Base-by-base conservation (phyloP, 2,888 invertebrate species). In the Cataglyphis livida region DNA sequence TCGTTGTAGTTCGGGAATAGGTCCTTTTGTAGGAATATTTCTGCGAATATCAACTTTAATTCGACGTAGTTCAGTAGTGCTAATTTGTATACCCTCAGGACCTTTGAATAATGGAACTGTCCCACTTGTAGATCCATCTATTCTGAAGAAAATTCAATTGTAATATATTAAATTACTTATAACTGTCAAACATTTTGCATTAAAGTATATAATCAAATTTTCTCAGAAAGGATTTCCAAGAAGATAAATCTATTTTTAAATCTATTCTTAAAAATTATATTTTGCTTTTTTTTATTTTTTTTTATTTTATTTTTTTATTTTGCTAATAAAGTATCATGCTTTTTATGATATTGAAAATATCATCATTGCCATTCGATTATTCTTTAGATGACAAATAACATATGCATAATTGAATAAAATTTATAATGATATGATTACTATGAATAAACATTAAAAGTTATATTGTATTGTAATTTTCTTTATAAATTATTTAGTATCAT, bases 21-120 rank as follows among this genome's bases (percentile, higher is more conserved):
- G 62, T 51, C 85, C 84, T 65, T 73, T 70, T 10, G 59, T 73
- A 21, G 86, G 64, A 76, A 92, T 87, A 21, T 90, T 89, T 70
- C 91, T 85, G 21, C 87, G 87, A 82, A 92, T 92, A 79, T 90
- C 86, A 82, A 92, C 87, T 87, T 92, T 90, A 21, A 92, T 92
- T 48, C 83, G 87, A 35, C 86, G 87, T 12, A 92, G 59, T 44
- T 92, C 92, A 9, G 59, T 51, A 35, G 82, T 10, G 65, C 85
- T 87, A 66, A 92, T 86, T 59, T 88, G 81, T 35, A 84, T 85
- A 21, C 88, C 90, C 28, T 92, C 90, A 1, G 90, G 90, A 65
- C 92, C 92, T 82, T 91, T 91, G 65, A 91, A 92, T 71, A 91
- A 82, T 6, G 85, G 85, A 64, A 78, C 82, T 70, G 64, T 85